phyloP scores from a whole-genome alignment of 2,113 vertebrate species.

The Perccottus glenii region DNA sequence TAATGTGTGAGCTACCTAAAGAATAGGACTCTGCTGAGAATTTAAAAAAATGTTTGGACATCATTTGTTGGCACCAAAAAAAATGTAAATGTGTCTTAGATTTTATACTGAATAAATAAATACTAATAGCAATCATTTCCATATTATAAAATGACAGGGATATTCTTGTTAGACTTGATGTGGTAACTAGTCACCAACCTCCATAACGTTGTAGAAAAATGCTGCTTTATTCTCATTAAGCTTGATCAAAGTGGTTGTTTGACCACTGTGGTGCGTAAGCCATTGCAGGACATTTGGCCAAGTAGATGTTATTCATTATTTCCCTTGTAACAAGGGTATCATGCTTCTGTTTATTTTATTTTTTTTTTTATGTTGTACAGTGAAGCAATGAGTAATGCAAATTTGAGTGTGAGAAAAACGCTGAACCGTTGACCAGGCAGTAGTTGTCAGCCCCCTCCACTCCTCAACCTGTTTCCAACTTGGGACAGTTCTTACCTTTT shows the following conservation, averaged over 20 bases:
- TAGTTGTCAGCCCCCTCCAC: slow-evolving; percentile 14
- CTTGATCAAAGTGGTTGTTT: slow-evolving; percentile 55
- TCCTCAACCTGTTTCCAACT: slow-evolving; percentile 2
- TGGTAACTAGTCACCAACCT: slow-evolving; percentile 22
- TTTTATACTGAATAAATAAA: slow-evolving; percentile 12
- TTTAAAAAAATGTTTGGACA: not conserved
- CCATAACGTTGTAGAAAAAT: slow-evolving; percentile 39
- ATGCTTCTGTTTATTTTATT: slow-evolving; percentile 48
- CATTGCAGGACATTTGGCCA: slow-evolving; percentile 79
- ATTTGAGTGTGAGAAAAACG: slow-evolving; percentile 8
- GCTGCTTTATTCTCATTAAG: slow-evolving; percentile 55
- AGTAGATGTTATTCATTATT: slow-evolving; percentile 66
- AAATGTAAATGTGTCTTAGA: slow-evolving; percentile 8
- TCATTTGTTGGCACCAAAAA: not conserved
- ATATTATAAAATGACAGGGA: slow-evolving; percentile 11
- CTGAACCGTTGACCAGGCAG: slow-evolving; percentile 4
- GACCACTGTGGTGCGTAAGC: slow-evolving; percentile 62
- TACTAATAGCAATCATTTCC: slow-evolving; percentile 11
- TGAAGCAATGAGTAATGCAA: slow-evolving; percentile 26
- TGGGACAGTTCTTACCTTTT: slow-evolving; percentile 28
- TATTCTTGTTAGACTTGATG: slow-evolving; percentile 18
- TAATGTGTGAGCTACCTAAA: slow-evolving; percentile 24
- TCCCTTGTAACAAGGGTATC: slow-evolving; percentile 79
- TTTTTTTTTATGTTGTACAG: slow-evolving; percentile 61
- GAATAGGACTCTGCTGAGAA: slow-evolving; percentile 1